A percentile compares a stretch with the other conserved stretches of the same genome.
Conservation (phyloP, 2,797 vertebrate species). For the Lateolabrax maculatus region DNA sequence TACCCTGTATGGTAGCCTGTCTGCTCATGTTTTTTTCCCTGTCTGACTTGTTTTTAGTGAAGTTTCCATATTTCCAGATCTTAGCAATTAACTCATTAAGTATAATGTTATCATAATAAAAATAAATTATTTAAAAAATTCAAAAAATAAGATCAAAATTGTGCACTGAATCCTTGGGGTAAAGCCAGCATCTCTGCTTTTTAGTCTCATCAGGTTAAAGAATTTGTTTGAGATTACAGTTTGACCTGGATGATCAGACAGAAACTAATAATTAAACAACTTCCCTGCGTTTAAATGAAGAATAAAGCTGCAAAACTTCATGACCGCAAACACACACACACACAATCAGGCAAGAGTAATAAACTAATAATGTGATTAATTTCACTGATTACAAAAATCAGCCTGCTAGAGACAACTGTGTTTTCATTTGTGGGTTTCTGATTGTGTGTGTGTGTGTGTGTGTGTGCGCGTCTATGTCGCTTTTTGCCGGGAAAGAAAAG, state of each 20-base stretch:
- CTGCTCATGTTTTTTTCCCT: not conserved
- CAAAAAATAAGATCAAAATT: not conserved
- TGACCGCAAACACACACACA: not conserved
- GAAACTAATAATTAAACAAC: conserved; percentile 2
- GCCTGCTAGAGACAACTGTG: conserved; percentile 43
- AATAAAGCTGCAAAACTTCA: not conserved
- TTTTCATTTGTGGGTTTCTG: conserved; percentile 52
- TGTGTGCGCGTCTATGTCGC: not conserved
- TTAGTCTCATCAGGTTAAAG: not conserved
- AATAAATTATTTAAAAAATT: not conserved
- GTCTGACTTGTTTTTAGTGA: not conserved
- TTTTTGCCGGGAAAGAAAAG: conserved; percentile 56
- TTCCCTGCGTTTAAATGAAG: conserved; percentile 13
- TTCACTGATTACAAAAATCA: conserved; percentile 70
- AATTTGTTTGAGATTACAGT: conserved; percentile 4
- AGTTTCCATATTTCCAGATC: not conserved
- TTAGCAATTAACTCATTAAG: not conserved
- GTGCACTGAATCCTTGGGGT: not conserved
- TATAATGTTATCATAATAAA: not conserved
- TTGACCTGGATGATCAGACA: not conserved
- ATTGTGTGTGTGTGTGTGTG: conserved; percentile 26
- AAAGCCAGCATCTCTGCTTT: not conserved
- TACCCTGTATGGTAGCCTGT: not conserved
- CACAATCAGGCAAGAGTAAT: conserved; percentile 44
- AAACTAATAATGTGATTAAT: conserved; percentile 73